These are phyloP conservation scores for Todiramphus saurophagus DNA, from an alignment of 2,113 vertebrate genomes.

Conservation along the genomic window DNA sequence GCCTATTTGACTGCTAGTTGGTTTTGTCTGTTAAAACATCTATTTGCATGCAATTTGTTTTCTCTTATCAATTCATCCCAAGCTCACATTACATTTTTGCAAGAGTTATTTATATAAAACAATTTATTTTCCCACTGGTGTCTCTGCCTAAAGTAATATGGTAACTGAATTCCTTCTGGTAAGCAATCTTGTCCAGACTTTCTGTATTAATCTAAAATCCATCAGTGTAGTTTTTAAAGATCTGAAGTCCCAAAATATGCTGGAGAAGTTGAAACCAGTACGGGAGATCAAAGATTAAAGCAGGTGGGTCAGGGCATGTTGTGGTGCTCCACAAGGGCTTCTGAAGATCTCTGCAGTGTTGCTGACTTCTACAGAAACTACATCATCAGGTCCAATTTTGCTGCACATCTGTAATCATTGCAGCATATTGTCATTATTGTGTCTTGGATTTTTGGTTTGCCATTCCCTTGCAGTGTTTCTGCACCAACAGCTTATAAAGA, in stretches of 20 bases:
- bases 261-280: not conserved
- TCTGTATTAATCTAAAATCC: not conserved
- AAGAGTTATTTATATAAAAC: not conserved
- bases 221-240: not conserved
- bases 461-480: not conserved
- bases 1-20: not conserved
- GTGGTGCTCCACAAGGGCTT: not conserved
- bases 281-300: conserved; percentile 1
- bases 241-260: not conserved
- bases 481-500: not conserved
- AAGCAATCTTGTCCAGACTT: not conserved
- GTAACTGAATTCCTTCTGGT: conserved; percentile 1
- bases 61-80: not conserved
- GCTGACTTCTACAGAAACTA: not conserved
- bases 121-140: not conserved
- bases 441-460: not conserved
- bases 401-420: not conserved
- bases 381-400: not conserved
- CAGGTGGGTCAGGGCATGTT: not conserved
- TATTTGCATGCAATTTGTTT: not conserved
- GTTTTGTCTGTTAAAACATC: not conserved
- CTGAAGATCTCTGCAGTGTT: not conserved
- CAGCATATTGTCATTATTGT: not conserved
- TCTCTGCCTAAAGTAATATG: not conserved
- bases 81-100: not conserved